Conservation (phyloP, 2,113 vertebrate species). For the Lophotis ruficrista region DNA sequence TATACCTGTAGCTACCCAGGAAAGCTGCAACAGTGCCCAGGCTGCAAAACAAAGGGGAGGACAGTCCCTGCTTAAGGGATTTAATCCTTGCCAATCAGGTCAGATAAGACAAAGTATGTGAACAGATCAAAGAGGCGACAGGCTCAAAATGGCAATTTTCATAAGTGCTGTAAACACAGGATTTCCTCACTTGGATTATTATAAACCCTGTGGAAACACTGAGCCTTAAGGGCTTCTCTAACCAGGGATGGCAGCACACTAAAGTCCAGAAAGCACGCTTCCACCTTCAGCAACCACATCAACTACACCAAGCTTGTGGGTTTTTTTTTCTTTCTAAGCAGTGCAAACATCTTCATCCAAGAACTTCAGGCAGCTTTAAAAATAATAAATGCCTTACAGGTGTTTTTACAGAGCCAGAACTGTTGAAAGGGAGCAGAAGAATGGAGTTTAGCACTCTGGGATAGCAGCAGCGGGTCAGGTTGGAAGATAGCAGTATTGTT, state of each 20-base stretch:
- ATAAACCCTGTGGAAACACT: neutral
- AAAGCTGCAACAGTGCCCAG: neutral
- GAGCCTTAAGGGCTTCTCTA: neutral
- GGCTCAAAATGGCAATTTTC: conserved; percentile 31
- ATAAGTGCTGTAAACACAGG: conserved; percentile 10
- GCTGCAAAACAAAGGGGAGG: neutral
- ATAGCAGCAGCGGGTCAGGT: neutral
- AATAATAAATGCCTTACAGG: neutral
- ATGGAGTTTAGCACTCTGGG: neutral
- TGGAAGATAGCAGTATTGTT: neutral
- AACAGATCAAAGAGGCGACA: neutral
- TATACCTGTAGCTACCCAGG: neutral
- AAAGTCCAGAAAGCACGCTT: neutral
- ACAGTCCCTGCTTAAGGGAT: neutral
- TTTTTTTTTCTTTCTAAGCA: neutral
- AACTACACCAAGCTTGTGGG: neutral
- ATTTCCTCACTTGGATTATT: conserved; percentile 53
- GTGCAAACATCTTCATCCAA: neutral
- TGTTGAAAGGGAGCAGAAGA: neutral
- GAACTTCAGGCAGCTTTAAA: neutral
- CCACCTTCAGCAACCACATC: neutral
- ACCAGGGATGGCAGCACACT: neutral
- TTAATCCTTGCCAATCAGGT: conserved; percentile 2
- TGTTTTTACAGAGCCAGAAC: neutral
- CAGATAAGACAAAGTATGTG: neutral